phyloP scores from a whole-genome alignment of 2,113 vertebrate genomes.

The Antigone vipio region DNA sequence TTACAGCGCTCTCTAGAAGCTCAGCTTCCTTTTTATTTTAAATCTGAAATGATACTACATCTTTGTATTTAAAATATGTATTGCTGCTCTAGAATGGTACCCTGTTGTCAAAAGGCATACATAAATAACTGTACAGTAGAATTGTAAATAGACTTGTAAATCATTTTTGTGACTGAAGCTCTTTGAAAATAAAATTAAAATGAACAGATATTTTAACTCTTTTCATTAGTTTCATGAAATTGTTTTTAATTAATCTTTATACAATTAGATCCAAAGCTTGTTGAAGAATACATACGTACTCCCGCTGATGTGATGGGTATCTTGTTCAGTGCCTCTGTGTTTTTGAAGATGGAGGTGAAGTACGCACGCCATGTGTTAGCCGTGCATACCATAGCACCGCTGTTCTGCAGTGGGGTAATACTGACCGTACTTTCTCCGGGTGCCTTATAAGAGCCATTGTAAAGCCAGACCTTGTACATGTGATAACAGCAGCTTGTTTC shows the following conservation, averaged over 20 bases:
- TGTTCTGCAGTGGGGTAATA: neutral
- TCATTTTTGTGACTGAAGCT: slow-evolving; percentile 75
- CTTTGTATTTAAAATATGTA: slow-evolving; percentile 74
- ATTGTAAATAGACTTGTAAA: slow-evolving; percentile 76
- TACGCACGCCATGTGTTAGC: neutral
- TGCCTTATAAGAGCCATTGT: neutral
- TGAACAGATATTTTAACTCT: slow-evolving; percentile 34
- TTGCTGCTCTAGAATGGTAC: slow-evolving; percentile 83
- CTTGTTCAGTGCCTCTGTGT: neutral
- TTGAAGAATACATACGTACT: neutral
- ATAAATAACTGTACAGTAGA: slow-evolving; percentile 74
- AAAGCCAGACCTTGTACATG: neutral
- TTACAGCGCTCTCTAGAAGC: slow-evolving; percentile 64
- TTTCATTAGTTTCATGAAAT: slow-evolving; percentile 6
- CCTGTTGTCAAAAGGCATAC: slow-evolving; percentile 76
- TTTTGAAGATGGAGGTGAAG: neutral
- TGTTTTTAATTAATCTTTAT: neutral
- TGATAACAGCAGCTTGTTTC: neutral
- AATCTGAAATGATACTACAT: slow-evolving; percentile 71
- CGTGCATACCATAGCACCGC: accelerated
- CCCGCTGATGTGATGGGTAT: neutral
- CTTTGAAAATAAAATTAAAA: slow-evolving; percentile 78
- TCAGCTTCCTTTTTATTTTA: slow-evolving; percentile 66
- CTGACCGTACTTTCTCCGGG: neutral
- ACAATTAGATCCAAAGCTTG: neutral